Evolutionary conservation across 2,888 invertebrate genomes (phyloP).

Genomic region (Drosophila tanythrix): DNA sequence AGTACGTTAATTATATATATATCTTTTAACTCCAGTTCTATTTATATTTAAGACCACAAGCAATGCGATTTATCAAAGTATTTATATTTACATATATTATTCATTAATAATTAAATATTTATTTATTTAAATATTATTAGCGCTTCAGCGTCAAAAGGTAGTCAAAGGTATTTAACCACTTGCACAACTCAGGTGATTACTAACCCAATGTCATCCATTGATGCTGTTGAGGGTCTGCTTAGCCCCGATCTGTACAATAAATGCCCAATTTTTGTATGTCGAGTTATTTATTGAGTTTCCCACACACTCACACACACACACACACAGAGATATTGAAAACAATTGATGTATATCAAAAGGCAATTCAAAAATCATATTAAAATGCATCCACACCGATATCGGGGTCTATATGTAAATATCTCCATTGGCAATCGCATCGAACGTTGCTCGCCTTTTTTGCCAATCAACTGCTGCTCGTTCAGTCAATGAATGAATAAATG

Average conservation of each 20-base stretch:
- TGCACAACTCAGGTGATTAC: neutral
- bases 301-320: conserved; percentile 14
- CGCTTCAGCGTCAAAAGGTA: neutral
- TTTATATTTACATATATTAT: neutral
- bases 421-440: conserved; percentile 13
- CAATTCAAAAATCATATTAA: conserved; percentile 51
- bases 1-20: neutral
- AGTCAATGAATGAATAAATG: conserved; percentile 70
- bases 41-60: neutral
- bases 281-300: conserved; percentile 5
- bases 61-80: neutral
- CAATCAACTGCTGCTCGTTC: conserved; percentile 68
- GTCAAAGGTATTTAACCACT: neutral
- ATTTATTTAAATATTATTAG: neutral
- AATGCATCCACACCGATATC: conserved; percentile 18
- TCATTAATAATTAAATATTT: no score
- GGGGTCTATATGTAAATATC: conserved; percentile 7
- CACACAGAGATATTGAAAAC: conserved; percentile 36
- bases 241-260: conserved; percentile 21
- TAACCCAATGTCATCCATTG: neutral
- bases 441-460: conserved; percentile 48
- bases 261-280: conserved; percentile 19
- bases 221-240: conserved; percentile 8
- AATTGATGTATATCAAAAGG: conserved; percentile 61
- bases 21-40: neutral